A percentile compares a stretch with the other conserved stretches of the same genome.
phyloP scores from a whole-genome alignment of 2,113 vertebrate species.

The Pelmatolapia mariae region DNA sequence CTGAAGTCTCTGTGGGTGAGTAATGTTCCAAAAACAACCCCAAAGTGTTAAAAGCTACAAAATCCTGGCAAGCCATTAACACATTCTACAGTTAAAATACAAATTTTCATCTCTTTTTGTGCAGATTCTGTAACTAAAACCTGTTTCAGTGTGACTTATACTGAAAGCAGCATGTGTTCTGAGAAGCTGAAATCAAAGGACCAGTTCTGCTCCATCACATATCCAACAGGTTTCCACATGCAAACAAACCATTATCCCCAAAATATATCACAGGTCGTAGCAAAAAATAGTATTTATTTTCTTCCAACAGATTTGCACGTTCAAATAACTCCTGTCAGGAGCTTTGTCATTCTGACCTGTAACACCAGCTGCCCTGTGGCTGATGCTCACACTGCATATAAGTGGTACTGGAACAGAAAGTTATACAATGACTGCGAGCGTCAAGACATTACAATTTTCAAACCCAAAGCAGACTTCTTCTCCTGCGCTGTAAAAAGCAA shows the following conservation, averaged over 20 bases:
- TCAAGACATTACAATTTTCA: background rate
- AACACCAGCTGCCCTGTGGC: background rate
- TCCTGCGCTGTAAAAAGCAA: background rate
- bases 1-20: constrained; percentile 6
- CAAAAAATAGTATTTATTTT: background rate
- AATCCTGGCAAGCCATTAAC: background rate
- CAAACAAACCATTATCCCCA: background rate
- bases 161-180: background rate
- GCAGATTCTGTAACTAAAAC: background rate
- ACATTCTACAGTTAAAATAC: background rate
- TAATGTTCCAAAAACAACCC: background rate
- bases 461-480: rapidly evolving
- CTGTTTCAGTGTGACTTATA: background rate
- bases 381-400: background rate
- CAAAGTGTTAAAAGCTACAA: background rate
- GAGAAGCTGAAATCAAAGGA: background rate
- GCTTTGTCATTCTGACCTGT: background rate
- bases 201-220: background rate
- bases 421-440: background rate
- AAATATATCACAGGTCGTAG: background rate
- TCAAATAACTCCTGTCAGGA: background rate
- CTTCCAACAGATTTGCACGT: background rate
- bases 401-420: background rate
- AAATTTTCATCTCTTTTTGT: background rate
- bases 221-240: background rate